phyloP scores from a whole-genome alignment of 1,140 invertebrate genomes.

The Temnothorax nylanderi region DNA sequence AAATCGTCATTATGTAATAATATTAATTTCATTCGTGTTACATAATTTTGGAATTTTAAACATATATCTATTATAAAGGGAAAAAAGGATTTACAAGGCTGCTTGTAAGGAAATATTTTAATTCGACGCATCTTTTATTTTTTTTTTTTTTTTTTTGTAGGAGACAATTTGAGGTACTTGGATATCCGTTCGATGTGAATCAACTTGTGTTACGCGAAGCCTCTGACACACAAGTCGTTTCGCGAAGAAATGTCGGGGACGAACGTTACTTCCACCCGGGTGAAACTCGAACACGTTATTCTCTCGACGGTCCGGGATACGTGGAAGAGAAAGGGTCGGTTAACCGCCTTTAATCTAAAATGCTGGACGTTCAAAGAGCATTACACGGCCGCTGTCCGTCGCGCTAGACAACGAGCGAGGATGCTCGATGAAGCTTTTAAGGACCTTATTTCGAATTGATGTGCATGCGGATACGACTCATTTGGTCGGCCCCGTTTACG shows the following conservation, averaged over 20 bases:
- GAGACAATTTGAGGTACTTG: background rate
- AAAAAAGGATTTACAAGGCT: background rate
- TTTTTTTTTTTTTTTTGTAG: background rate
- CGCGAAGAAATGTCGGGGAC: constrained; percentile 21
- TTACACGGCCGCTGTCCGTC: background rate
- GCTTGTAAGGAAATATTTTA: background rate
- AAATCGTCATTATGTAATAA: background rate
- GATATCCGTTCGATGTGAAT: background rate
- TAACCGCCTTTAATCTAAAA: constrained; percentile 57
- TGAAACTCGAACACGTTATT: background rate
- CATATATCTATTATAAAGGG: background rate
- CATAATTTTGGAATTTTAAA: background rate
- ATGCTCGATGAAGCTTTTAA: constrained; percentile 61
- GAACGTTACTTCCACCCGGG: constrained; percentile 17
- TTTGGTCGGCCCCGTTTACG: constrained; percentile 18
- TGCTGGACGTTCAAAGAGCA: background rate
- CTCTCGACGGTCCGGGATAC: background rate
- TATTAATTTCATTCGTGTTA: background rate
- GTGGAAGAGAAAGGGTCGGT: constrained; percentile 2
- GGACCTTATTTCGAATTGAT: constrained; percentile 57
- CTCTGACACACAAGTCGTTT: constrained; percentile 5
- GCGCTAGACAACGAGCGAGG: constrained; percentile 1
- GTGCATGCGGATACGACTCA: constrained; percentile 13
- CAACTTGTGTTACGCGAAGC: background rate
- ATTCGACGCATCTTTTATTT: background rate